These are phyloP conservation scores for Erebia aethiops DNA, from an alignment of 2,888 invertebrate genomes.

Conservation along the genomic window DNA sequence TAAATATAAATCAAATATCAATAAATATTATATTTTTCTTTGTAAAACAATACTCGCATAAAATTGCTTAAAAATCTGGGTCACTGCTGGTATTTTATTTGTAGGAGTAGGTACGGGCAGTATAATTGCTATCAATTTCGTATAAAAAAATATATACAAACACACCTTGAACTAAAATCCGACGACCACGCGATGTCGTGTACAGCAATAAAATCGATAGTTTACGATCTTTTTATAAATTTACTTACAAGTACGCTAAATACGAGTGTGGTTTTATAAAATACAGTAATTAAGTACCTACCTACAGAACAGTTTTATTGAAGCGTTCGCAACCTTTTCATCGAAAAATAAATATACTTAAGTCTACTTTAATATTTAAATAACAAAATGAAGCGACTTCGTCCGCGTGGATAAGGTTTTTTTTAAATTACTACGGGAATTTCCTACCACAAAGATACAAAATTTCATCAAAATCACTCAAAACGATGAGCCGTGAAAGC, in stretches of 20 bases:
- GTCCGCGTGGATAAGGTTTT: no score
- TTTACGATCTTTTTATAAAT: constrained; percentile 25
- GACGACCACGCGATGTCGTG: constrained; percentile 28
- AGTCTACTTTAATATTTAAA: no score
- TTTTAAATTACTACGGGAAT: neutral
- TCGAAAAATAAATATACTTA: no score
- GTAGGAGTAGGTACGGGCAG: constrained; percentile 9
- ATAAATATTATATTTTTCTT: no score
- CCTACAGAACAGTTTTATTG: no score
- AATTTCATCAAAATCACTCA: neutral
- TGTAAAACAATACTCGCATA: no score
- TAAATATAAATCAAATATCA: no score
- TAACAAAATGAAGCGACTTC: no score
- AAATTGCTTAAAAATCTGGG: neutral
- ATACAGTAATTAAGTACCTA: no score
- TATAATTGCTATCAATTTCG: constrained; percentile 19
- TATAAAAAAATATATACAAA: constrained; percentile 28
- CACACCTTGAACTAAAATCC: constrained; percentile 37
- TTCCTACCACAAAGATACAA: no score
- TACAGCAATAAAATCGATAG: constrained; percentile 33
- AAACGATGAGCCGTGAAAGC: neutral
- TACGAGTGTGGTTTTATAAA: neutral
- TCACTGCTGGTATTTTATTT: constrained; percentile 10
- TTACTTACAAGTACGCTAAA: neutral
- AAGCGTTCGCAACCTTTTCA: no score